Conservation (phyloP, 2,797 vertebrate species). For the Clarias fuscus region DNA sequence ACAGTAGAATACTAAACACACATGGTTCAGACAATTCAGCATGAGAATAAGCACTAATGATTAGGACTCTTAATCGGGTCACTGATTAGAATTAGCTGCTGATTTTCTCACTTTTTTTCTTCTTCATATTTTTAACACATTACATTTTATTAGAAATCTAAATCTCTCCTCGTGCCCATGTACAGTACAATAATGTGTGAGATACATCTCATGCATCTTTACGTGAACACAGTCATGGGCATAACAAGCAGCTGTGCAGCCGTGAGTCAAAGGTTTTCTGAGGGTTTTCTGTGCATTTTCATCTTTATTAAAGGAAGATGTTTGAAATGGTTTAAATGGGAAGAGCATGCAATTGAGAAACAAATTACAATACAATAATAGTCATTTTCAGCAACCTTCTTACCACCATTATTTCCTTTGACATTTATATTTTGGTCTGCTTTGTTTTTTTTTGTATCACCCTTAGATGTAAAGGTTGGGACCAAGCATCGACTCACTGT, state of each 20-base stretch:
- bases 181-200: background rate
- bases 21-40: background rate
- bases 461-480: background rate
- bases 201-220: background rate
- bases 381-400: background rate
- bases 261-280: background rate
- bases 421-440: background rate
- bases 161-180: background rate
- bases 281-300: background rate
- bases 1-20: background rate
- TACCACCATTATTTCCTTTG: background rate
- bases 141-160: background rate
- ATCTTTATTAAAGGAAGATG: too few relatives aligned
- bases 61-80: background rate
- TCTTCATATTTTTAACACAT: background rate
- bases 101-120: background rate
- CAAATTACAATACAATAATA: background rate
- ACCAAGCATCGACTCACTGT: background rate
- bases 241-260: background rate
- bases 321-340: background rate
- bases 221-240: background rate
- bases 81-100: background rate
- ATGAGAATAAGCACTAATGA: background rate
- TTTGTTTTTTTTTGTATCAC: background rate
- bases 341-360: background rate